Evolutionary conservation across 2,888 invertebrate genomes (phyloP).

Genomic region (Lepeophtheirus nordmannii): DNA sequence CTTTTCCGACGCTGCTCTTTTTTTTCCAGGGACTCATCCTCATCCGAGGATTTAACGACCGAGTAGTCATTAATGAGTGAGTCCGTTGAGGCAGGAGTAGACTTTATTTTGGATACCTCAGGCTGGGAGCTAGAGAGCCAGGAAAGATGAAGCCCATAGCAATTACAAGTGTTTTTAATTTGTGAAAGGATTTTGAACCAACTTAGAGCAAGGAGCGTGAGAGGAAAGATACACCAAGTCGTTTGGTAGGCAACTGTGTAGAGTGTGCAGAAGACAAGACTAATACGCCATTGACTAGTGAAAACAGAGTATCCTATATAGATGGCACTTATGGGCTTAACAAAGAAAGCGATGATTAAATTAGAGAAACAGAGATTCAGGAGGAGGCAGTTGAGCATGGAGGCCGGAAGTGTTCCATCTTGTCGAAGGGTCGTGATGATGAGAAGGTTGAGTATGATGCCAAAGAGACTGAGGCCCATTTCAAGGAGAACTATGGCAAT

Average conservation of each 20-base stretch:
- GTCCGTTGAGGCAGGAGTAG: no score
- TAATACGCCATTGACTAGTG: background rate
- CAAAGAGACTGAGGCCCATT: conserved; percentile 19
- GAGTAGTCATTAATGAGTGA: background rate
- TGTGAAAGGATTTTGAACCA: conserved; percentile 16
- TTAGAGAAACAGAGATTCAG: conserved; percentile 24
- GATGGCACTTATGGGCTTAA: conserved; percentile 23
- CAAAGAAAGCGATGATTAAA: conserved; percentile 19
- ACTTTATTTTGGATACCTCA: background rate
- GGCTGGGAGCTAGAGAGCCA: background rate
- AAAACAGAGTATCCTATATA: conserved; percentile 18
- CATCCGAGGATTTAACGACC: background rate
- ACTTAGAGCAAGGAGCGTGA: conserved; percentile 15
- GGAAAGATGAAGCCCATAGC: background rate
- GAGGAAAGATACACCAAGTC: conserved; percentile 24
- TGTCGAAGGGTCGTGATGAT: conserved; percentile 19
- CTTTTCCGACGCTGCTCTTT: background rate
- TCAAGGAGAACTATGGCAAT: conserved; percentile 19
- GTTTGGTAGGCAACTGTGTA: conserved; percentile 23
- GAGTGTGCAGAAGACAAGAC: conserved; percentile 23
- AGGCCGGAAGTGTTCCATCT: conserved; percentile 8
- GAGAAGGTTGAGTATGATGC: conserved; percentile 20
- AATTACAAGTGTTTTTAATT: background rate
- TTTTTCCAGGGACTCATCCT: background rate
- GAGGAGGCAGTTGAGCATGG: conserved; percentile 21